Evolutionary conservation across 2,797 vertebrate species (phyloP).

Genomic region (Mus spretus): DNA sequence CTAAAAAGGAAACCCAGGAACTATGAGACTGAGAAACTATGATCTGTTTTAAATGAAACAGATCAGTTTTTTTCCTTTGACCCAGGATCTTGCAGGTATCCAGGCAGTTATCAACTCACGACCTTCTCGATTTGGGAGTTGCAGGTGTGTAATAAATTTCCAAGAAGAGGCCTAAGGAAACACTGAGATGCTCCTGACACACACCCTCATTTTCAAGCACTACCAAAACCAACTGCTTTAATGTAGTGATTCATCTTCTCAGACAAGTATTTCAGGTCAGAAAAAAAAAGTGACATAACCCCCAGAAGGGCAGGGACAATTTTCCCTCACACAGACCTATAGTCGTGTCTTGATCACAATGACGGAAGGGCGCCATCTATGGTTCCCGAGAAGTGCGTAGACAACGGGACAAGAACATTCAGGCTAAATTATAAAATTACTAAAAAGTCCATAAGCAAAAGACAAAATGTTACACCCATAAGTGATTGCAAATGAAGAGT

Average conservation of each 20-base stretch:
- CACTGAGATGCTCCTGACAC: not conserved
- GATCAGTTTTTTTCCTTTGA: not conserved
- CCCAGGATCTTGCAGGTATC: not conserved
- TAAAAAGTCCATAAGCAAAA: not conserved
- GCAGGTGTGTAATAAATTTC: not conserved
- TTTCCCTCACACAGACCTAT: not conserved
- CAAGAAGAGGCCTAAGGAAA: not conserved
- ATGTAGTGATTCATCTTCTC: not conserved
- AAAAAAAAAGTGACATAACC: not conserved
- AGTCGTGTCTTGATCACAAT: not conserved
- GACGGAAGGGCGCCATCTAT: slow-evolving; percentile 49
- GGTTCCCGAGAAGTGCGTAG: not conserved
- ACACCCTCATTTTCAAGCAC: not conserved
- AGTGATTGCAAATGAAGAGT: not conserved
- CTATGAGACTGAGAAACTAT: slow-evolving; percentile 13
- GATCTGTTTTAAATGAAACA: slow-evolving; percentile 40
- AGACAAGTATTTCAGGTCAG: not conserved
- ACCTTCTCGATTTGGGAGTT: not conserved
- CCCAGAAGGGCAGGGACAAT: not conserved
- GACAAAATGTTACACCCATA: not conserved
- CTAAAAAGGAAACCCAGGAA: not conserved
- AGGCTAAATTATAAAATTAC: not conserved
- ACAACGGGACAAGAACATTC: not conserved
- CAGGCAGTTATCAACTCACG: not conserved
- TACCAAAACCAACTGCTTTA: not conserved